Percentiles rank a stretch among this genome's conserved stretches.
Evolutionary conservation across 2,113 vertebrate genomes (phyloP).

Genomic region (Sebastes schlegelii): DNA sequence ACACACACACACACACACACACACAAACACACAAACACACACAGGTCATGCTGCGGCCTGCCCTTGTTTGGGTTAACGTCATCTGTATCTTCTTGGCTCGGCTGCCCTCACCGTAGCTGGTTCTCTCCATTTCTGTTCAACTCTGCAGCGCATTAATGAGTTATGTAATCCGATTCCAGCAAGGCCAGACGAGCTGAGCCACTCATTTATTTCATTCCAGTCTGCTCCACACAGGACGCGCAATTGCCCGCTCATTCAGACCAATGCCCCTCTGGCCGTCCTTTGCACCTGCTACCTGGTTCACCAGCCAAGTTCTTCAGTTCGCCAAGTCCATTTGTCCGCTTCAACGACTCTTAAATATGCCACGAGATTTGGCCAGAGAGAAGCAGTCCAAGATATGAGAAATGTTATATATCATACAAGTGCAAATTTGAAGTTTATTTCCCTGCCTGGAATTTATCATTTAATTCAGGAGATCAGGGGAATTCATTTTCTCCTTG

Average conservation of each 20-base stretch:
- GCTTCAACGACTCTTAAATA: conserved; percentile 58
- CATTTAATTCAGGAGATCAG: conserved; percentile 13
- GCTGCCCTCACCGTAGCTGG: neutral
- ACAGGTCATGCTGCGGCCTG: conserved; percentile 3
- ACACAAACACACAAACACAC: neutral
- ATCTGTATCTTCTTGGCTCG: conserved; percentile 21
- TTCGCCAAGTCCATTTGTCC: conserved; percentile 55
- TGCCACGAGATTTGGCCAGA: conserved; percentile 7
- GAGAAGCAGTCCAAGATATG: neutral
- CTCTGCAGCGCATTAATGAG: conserved; percentile 36
- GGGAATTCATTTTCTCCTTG: neutral
- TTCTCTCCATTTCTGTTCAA: conserved; percentile 9
- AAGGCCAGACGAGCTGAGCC: conserved; percentile 36
- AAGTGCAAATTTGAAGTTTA: neutral
- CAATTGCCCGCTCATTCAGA: conserved; percentile 50
- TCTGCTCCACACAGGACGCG: conserved; percentile 51
- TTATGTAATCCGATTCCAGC: conserved; percentile 59
- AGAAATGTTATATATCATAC: neutral
- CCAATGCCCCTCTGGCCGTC: conserved; percentile 51
- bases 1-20: neutral
- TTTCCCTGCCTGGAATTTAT: neutral
- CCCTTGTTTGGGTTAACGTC: conserved; percentile 49
- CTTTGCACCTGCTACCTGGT: conserved; percentile 65
- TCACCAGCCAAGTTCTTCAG: conserved; percentile 37
- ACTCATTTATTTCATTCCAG: conserved; percentile 47